These are phyloP conservation scores for Ctenodactylus gundi DNA, from an alignment of 2,113 vertebrate genomes.

Conservation along the genomic window DNA sequence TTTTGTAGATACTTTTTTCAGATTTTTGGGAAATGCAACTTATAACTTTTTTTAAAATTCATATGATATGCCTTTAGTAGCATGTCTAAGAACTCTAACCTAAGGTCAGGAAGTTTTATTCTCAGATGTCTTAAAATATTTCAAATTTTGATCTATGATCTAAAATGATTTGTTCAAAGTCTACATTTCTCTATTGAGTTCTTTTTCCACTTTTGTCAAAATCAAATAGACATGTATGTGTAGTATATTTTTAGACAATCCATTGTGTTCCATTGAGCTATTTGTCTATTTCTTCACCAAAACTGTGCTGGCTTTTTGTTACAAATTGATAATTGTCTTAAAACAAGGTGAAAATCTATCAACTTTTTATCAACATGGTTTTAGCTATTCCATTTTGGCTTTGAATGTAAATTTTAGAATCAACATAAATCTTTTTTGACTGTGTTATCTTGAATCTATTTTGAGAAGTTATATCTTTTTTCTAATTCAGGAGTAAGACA, in stretches of 20 bases:
- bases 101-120: constrained; percentile 35
- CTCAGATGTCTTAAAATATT: constrained; percentile 14
- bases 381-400: neutral
- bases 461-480: neutral
- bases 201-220: constrained; percentile 23
- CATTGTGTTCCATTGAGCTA: neutral
- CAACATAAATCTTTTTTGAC: no score
- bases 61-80: neutral
- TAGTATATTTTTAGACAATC: neutral
- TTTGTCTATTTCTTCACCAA: neutral
- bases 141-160: neutral
- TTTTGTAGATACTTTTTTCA: neutral
- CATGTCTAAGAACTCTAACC: neutral
- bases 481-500: neutral
- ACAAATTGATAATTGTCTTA: neutral
- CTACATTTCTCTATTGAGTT: neutral
- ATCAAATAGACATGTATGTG: constrained; percentile 4
- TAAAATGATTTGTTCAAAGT: neutral
- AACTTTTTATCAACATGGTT: neutral
- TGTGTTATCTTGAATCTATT: neutral
- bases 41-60: neutral
- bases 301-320: neutral
- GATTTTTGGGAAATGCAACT: neutral
- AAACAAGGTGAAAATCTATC: neutral
- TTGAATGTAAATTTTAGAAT: neutral